Evolutionary conservation across 2,888 invertebrate genomes (phyloP), one percentile per base, ranked within the genome.

Genomic region (Epinotia ramella): DNA sequence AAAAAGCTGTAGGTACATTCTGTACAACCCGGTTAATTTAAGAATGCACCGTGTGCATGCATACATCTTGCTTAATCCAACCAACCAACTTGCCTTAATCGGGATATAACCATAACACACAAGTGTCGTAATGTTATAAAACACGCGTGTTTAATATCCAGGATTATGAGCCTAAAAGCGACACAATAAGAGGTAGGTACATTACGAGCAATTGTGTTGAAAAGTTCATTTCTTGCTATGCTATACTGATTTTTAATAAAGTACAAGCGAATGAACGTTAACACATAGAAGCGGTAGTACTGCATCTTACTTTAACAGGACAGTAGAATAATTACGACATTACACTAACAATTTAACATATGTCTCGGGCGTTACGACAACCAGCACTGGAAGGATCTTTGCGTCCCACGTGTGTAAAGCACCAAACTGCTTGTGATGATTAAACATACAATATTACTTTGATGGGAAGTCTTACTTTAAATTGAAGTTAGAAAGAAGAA

Each of bases 251-350:
- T 33, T 62, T n/a, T 9, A 33, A 16, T 33, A 24, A 20, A 24
- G 12, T 7, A 62, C n/a, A 16, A n/a, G 4, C 24, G 18, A 56
- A 11, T 1, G 12, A 11, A 16, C 7, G 33, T 57, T 49, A 49
- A 49, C 16, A 49, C 16, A 53, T 49, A n/a, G n/a, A 60, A 59
- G 24, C 46, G 9, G 24, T 70, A 49, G 20, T 24, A 13, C 28
- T 56, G n/a, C 40, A 33, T 65, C 59, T 49, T 65, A 40, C 40
- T 57, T 59, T 65, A 65, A 65, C 74, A 69, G 69, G 63, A 74
- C 74, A 71, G 49, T n/a, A 24, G 24, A 75, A 66, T 75, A 75
- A 75, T 75, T 70, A 60, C 71, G 44, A 66, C 71, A 76, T 76
- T 76, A 72, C 56, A 9, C 44, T 66, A 76, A 71, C 71, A 76